A percentile compares a stretch with the other conserved stretches of the same genome.
Evolutionary conservation across 2,113 vertebrate species (phyloP).

Genomic region (Kryptolebias marmoratus): DNA sequence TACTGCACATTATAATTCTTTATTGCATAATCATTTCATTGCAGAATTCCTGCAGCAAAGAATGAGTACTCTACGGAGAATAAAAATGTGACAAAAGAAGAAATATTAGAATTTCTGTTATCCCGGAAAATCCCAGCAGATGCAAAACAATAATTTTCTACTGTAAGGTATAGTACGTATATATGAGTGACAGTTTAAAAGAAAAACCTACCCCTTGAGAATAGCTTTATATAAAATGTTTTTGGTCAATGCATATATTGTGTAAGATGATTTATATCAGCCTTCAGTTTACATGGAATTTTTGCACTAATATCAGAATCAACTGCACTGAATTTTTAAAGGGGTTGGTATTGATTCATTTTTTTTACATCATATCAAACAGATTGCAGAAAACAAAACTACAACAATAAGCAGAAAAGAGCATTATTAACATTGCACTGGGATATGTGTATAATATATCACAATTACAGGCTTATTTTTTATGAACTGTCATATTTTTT

Average conservation of each 20-base stretch:
- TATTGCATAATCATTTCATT: constrained; percentile 39
- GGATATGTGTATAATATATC: constrained; percentile 48
- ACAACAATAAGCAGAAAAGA: constrained; percentile 40
- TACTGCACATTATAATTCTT: constrained; percentile 29
- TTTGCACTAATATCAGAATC: background rate
- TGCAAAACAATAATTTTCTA: background rate
- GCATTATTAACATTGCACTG: constrained; percentile 26
- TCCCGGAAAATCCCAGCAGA: constrained; percentile 8
- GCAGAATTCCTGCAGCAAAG: constrained; percentile 3
- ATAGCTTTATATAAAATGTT: background rate
- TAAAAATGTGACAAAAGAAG: constrained; percentile 8
- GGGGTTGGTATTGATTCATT: constrained; percentile 46
- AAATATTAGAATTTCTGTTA: background rate
- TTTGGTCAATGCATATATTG: constrained; percentile 29
- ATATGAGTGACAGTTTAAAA: background rate
- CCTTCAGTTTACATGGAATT: constrained; percentile 9
- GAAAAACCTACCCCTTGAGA: background rate
- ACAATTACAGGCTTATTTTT: constrained; percentile 29
- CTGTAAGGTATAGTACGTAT: background rate
- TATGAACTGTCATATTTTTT: constrained; percentile 54
- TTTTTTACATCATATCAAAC: constrained; percentile 23
- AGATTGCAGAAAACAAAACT: constrained; percentile 23
- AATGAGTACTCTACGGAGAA: constrained; percentile 14
- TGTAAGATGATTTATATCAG: constrained; percentile 13
- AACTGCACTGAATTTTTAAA: constrained; percentile 21